Evolutionary conservation across 2,797 vertebrate species (phyloP).

Genomic region (Tenualosa thibaudeaui): DNA sequence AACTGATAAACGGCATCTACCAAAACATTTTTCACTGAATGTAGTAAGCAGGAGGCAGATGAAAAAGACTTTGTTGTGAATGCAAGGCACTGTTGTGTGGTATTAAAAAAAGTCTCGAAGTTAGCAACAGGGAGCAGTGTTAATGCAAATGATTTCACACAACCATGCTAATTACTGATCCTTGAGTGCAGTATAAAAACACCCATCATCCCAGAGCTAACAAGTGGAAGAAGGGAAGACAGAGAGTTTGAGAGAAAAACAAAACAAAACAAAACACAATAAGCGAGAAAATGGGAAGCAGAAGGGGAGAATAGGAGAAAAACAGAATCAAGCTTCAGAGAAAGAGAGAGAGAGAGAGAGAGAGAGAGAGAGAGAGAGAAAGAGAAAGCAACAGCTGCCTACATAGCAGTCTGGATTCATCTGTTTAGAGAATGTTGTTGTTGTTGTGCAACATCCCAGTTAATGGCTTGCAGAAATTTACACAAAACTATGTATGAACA

Average conservation of each 20-base stretch:
- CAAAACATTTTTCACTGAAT: neutral
- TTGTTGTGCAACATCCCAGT: conserved; percentile 7
- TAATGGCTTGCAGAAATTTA: neutral
- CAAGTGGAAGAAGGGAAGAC: neutral
- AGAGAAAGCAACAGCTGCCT: neutral
- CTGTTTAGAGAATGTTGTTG: conserved; percentile 1
- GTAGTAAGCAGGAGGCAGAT: neutral
- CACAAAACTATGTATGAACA: conserved; percentile 3
- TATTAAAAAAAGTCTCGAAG: neutral
- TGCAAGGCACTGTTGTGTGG: neutral
- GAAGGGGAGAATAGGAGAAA: neutral
- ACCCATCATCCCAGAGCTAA: neutral
- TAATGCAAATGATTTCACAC: conserved; percentile 2
- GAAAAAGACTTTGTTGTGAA: neutral
- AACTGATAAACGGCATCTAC: neutral
- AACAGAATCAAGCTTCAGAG: neutral
- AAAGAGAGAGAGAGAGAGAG: neutral
- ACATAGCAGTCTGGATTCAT: neutral
- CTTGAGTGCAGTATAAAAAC: neutral
- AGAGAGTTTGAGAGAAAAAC: too few relatives aligned
- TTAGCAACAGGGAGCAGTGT: neutral
- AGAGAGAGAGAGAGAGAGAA: neutral
- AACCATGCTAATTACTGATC: neutral
- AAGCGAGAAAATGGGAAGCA: neutral
- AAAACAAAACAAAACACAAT: neutral